Evolutionary conservation across 1,140 invertebrate genomes (phyloP), one percentile per base, ranked within the genome.

Genomic region (Ylistrum balloti): DNA sequence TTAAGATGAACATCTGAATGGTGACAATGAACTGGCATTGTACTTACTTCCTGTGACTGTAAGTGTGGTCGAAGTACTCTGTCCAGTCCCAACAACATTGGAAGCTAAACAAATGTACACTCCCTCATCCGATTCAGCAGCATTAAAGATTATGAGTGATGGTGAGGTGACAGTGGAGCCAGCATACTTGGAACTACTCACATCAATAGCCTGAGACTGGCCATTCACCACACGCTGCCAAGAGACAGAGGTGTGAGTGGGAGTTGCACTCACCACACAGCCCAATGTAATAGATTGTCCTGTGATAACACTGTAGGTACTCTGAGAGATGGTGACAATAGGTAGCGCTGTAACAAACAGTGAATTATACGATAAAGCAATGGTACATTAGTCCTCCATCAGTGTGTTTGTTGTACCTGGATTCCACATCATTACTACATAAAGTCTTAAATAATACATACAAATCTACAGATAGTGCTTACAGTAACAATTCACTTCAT

Each of bases 1-100:
- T n/a, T n/a, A n/a, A n/a, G n/a, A n/a, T n/a, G n/a, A n/a, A n/a
- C n/a, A n/a, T n/a, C n/a, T n/a, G n/a, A n/a, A n/a, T n/a, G n/a
- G 13, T 38, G 35, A 38, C 13, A 38, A 13, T 38, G 35, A 7
- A 38, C 5, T 38, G 35, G 5, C 5, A 38, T 38, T 38, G 5
- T 1, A 45, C 90, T 34, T 89, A 91, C 90, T 87, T 87, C 90
- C 90, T 32, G 33, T n/a, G 32, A 91, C 88, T 48, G 87, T 86
- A n/a, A 89, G 22, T 86, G 86, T 85, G 1, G 90, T 91, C 32
- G 33, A 33, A 0, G 48, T 41, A 87, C 86, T 88, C 13, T 34
- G 56, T 48, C 86, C 20, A 32, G 86, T 88, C 34, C 45, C 86
- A 0, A 88, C 33, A 56, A 32, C 48, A 38, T 87, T 87, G 9